Evolutionary conservation across 2,797 vertebrate genomes (phyloP).

Genomic region (Sebastes hopkinsi): DNA sequence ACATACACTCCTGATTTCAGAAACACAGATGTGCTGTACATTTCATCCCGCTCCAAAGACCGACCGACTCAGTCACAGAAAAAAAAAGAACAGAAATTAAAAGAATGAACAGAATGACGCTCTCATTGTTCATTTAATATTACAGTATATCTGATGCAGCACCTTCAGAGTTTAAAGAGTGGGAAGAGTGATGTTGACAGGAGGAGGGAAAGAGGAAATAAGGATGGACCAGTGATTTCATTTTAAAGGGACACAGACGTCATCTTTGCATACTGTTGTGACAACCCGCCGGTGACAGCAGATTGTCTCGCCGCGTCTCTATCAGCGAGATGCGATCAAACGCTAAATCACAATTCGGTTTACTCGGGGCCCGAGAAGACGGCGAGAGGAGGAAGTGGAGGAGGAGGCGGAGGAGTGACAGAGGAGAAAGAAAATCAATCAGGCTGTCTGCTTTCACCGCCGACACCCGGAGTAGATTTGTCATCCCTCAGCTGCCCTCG

Average conservation of each 20-base stretch:
- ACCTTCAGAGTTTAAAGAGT: slow-evolving; percentile 77
- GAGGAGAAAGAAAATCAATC: slow-evolving; percentile 49
- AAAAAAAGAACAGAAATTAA: slow-evolving; percentile 41
- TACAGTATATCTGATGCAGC: slow-evolving; percentile 82
- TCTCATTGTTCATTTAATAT: slow-evolving; percentile 61
- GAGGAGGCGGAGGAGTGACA: slow-evolving; percentile 11
- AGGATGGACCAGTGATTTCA: slow-evolving; percentile 28
- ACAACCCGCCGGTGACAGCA: slow-evolving; percentile 20
- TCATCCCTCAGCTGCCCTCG: slow-evolving; percentile 26
- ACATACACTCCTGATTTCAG: slow-evolving; percentile 27
- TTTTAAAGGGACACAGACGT: slow-evolving; percentile 71
- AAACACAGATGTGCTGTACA: slow-evolving; percentile 71
- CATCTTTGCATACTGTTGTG: slow-evolving; percentile 72
- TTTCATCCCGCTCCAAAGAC: slow-evolving; percentile 50
- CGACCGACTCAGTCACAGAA: slow-evolving; percentile 42
- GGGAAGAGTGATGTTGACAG: not conserved
- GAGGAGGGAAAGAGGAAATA: not conserved
- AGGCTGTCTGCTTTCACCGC: slow-evolving; percentile 30
- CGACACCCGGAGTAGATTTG: slow-evolving; percentile 32
- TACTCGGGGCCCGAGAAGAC: slow-evolving; percentile 30
- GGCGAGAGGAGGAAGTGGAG: slow-evolving; percentile 20
- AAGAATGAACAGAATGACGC: slow-evolving; percentile 39
- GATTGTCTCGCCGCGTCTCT: slow-evolving; percentile 28
- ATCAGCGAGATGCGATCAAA: slow-evolving; percentile 32
- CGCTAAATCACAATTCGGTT: slow-evolving; percentile 39